Percentiles rank a stretch among this genome's conserved stretches.
These are phyloP conservation scores for Quadriops clusia DNA, from an alignment of 2,888 invertebrate genomes.

Conservation along the genomic window DNA sequence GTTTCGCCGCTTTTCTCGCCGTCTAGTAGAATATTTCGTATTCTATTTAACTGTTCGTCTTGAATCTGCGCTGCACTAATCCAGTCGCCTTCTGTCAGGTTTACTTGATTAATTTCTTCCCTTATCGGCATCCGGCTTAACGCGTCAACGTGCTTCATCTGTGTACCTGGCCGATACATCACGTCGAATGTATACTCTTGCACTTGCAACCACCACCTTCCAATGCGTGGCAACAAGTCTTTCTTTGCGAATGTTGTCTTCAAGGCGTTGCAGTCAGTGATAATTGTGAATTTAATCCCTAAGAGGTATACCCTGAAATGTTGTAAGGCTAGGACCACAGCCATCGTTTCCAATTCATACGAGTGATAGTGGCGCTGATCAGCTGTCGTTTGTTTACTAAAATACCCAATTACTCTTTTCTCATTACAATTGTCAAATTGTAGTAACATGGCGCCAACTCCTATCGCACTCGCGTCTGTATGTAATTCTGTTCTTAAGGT, in stretches of 20 bases:
- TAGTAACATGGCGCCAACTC: slow-evolving; percentile 2
- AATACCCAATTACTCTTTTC: slow-evolving; percentile 8
- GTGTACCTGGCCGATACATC: slow-evolving; percentile 6
- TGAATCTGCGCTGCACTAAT: slow-evolving; percentile 17
- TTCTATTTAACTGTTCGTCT: slow-evolving; percentile 14
- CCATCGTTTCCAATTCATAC: slow-evolving; percentile 12
- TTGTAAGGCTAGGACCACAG: slow-evolving; percentile 16
- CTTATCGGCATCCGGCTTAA: slow-evolving; percentile 1
- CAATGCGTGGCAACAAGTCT: slow-evolving; percentile 9
- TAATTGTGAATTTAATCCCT: slow-evolving; percentile 8
- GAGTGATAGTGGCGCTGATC: slow-evolving; percentile 12
- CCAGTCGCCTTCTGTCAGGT: slow-evolving; percentile 15
- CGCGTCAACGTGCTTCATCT: slow-evolving; percentile 7
- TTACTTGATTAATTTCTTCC: too few species aligned
- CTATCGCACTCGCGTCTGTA: background rate
- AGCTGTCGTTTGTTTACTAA: slow-evolving; percentile 8
- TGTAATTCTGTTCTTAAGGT: slow-evolving; percentile 2
- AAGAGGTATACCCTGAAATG: slow-evolving; percentile 12
- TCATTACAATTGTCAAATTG: background rate
- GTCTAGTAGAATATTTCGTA: too few species aligned
- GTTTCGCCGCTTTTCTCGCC: background rate
- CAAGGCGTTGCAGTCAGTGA: slow-evolving; percentile 11
- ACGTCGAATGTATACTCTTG: slow-evolving; percentile 8
- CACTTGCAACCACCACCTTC: slow-evolving; percentile 10
- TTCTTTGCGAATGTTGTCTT: slow-evolving; percentile 9